phyloP scores from a whole-genome alignment of 2,797 vertebrate species.

The Emydoidea blandingii region DNA sequence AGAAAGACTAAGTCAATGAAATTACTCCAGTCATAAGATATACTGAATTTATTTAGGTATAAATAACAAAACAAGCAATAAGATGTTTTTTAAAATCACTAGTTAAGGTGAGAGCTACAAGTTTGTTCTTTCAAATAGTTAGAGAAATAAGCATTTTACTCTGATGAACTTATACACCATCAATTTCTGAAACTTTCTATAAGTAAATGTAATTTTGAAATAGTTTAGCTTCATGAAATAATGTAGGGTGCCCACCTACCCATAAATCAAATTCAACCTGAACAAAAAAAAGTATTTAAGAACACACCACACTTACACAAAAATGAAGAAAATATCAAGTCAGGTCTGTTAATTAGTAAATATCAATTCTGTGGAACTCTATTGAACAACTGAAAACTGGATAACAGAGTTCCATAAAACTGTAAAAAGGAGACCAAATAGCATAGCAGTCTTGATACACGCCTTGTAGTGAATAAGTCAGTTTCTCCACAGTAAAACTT shows the following conservation, averaged over 20 bases:
- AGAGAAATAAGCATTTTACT: background rate
- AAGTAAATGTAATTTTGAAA: background rate
- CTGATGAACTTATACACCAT: background rate
- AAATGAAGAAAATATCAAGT: background rate
- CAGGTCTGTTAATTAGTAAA: background rate
- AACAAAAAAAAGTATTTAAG: background rate
- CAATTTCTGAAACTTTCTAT: background rate
- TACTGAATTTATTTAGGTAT: background rate
- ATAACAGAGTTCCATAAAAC: background rate
- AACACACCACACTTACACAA: background rate
- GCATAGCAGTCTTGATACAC: background rate
- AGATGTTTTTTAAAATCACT: background rate
- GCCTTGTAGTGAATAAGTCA: background rate
- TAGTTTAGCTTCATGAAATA: background rate
- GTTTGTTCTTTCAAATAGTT: background rate
- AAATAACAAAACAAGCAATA: background rate
- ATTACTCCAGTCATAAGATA: background rate
- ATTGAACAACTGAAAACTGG: background rate
- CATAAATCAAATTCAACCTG: background rate
- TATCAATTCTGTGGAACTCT: background rate
- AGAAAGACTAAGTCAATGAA: background rate
- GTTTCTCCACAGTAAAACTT: background rate
- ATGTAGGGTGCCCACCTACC: background rate
- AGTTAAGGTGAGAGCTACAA: background rate
- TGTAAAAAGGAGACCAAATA: background rate